Conservation (phyloP, 2,797 vertebrate species). For the Paedocypris micromegethes region DNA sequence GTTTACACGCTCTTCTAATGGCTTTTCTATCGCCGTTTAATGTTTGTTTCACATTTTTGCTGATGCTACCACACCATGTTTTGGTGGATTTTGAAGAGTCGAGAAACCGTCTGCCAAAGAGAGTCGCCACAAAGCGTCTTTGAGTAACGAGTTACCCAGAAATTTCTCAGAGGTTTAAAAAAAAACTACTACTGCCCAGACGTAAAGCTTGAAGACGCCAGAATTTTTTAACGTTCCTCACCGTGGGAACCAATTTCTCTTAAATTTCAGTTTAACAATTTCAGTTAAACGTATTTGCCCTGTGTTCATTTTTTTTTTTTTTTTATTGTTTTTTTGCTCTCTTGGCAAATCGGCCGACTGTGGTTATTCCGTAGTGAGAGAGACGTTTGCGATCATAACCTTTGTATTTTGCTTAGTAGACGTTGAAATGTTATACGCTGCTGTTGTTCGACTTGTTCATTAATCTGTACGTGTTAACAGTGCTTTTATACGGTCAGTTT, state of each 20-base stretch:
- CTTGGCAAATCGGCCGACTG: neutral
- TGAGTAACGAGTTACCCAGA: no score
- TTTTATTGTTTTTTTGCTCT: slow-evolving; percentile 25
- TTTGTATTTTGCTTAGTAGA: slow-evolving; percentile 39
- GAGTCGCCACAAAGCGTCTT: slow-evolving; percentile 10
- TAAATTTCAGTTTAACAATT: neutral
- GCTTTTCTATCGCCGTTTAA: slow-evolving; percentile 10
- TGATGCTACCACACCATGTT: slow-evolving; percentile 1
- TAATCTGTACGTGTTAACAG: slow-evolving; percentile 44
- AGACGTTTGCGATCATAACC: slow-evolving; percentile 23
- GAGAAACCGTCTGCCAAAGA: slow-evolving; percentile 55
- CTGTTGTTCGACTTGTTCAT: slow-evolving; percentile 32
- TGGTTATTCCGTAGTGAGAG: slow-evolving; percentile 28
- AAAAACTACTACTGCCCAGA: slow-evolving; percentile 50
- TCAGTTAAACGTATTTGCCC: slow-evolving; percentile 8
- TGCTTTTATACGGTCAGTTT: slow-evolving; percentile 41
- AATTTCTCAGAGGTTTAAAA: no score
- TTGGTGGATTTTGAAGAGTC: slow-evolving; percentile 40
- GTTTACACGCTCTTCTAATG: slow-evolving; percentile 41
- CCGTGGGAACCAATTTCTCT: slow-evolving; percentile 28
- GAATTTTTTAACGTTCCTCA: slow-evolving; percentile 28
- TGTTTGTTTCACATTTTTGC: slow-evolving; percentile 13
- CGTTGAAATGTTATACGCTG: slow-evolving; percentile 29
- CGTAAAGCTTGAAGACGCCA: slow-evolving; percentile 48
- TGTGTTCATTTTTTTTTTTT: slow-evolving; percentile 23